A percentile compares a stretch with the other conserved stretches of the same genome.
Evolutionary conservation across 2,113 vertebrate species (phyloP).

Genomic region (Epinephelus lanceolatus): DNA sequence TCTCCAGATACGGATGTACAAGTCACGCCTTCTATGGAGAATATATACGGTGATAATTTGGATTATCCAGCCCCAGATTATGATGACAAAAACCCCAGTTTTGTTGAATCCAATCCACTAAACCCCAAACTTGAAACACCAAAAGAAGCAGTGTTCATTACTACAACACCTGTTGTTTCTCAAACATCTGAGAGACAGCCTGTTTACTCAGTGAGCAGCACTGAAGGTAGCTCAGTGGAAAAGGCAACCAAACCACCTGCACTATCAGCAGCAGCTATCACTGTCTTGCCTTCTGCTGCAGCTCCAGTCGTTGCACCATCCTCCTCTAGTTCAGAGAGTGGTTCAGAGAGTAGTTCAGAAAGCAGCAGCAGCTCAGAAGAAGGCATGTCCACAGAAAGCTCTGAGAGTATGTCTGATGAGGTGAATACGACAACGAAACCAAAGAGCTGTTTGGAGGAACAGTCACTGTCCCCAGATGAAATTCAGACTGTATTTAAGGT

Average conservation of each 20-base stretch:
- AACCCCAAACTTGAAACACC: constrained; percentile 6
- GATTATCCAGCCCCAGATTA: constrained; percentile 56
- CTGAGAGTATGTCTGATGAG: constrained; percentile 38
- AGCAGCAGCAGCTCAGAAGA: constrained; percentile 57
- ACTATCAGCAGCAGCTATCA: constrained; percentile 21
- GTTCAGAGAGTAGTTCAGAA: constrained; percentile 43
- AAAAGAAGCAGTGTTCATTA: background rate
- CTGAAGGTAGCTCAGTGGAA: constrained; percentile 32
- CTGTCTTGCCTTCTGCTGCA: constrained; percentile 16
- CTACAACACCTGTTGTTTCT: constrained; percentile 12
- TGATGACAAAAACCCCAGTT: background rate
- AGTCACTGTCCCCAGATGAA: constrained; percentile 48
- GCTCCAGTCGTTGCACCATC: constrained; percentile 6
- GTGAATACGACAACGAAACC: constrained; percentile 34
- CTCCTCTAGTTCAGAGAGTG: constrained; percentile 38
- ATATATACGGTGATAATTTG: background rate
- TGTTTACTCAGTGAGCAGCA: constrained; percentile 12
- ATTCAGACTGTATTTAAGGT: constrained; percentile 71
- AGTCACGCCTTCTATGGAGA: background rate
- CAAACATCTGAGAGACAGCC: constrained; percentile 31
- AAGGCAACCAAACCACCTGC: background rate
- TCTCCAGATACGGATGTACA: background rate
- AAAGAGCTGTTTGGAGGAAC: constrained; percentile 15
- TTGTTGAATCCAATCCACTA: constrained; percentile 46
- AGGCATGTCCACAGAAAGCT: constrained; percentile 25